These are phyloP conservation scores for Rhagophthalmus giganteus DNA, from an alignment of 2,888 invertebrate genomes.

Conservation along the genomic window DNA sequence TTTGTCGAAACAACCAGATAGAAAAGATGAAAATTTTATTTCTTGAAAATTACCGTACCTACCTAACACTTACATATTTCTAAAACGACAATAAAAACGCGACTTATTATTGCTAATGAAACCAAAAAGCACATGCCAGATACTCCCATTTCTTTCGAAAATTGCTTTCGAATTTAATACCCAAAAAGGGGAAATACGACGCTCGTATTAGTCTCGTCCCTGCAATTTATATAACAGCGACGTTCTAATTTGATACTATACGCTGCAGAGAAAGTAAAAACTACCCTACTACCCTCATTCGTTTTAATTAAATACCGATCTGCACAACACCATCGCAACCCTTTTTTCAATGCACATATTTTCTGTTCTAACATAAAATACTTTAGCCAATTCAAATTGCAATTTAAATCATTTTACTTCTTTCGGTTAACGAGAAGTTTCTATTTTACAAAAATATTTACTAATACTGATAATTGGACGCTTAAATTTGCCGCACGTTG, in stretches of 20 bases:
- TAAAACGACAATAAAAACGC: too few species aligned
- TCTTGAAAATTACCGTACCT: background rate
- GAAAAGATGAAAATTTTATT: background rate
- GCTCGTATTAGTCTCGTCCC: background rate
- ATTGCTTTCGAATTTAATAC: background rate
- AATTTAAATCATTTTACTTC: background rate
- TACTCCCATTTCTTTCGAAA: background rate
- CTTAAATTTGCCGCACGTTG: constrained; percentile 23
- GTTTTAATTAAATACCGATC: constrained; percentile 14
- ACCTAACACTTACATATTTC: too few species aligned
- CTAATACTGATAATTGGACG: constrained; percentile 10
- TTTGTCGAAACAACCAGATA: too few species aligned
- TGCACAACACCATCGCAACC: constrained; percentile 6
- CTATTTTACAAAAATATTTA: constrained; percentile 7
- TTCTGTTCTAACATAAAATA: background rate
- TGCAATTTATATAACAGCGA: background rate
- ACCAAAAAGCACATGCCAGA: background rate
- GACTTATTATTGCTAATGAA: too few species aligned
- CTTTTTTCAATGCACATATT: constrained; percentile 5
- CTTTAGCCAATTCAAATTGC: background rate
- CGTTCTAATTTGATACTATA: background rate
- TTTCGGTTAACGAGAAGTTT: background rate
- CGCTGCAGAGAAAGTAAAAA: constrained; percentile 1
- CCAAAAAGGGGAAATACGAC: background rate
- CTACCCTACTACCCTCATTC: background rate